A percentile compares a stretch with the other conserved stretches of the same genome.
Conservation (phyloP, 2,113 vertebrate species). For the Taurulus bubalis region DNA sequence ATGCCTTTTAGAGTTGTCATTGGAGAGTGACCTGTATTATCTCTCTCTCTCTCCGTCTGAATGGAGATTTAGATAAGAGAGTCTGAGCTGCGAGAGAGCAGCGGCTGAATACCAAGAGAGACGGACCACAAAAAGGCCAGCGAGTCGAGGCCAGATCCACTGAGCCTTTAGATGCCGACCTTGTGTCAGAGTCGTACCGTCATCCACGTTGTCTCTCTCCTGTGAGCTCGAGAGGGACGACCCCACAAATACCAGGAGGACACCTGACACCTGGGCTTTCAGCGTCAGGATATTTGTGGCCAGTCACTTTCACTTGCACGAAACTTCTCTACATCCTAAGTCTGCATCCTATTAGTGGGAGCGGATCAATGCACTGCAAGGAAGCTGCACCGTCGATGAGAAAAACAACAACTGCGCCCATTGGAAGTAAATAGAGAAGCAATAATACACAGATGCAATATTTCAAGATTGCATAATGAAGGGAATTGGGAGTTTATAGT, state of each 20-base stretch:
- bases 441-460: background rate
- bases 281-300: background rate
- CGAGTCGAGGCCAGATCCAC: constrained; percentile 43
- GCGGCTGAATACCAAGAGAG: constrained; percentile 73
- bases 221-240: background rate
- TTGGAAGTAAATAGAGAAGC: background rate
- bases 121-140: constrained; percentile 19
- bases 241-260: constrained; percentile 11
- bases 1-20: constrained; percentile 79
- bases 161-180: constrained; percentile 42
- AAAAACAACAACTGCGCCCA: background rate
- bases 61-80: constrained; percentile 82
- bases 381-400: too few relatives aligned
- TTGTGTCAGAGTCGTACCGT: constrained; percentile 46
- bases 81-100: constrained; percentile 71
- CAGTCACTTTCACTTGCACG: background rate
- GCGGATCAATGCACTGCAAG: background rate
- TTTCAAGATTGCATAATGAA: background rate
- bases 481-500: background rate
- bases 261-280: too few relatives aligned
- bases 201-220: background rate
- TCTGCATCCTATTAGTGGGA: background rate
- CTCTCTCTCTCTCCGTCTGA: constrained; percentile 69
- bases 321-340: background rate
- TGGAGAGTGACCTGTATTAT: constrained; percentile 82